Evolutionary conservation across 2,888 invertebrate species (phyloP), one percentile per base, ranked within the genome.

Genomic region (Bombylius discolor): DNA sequence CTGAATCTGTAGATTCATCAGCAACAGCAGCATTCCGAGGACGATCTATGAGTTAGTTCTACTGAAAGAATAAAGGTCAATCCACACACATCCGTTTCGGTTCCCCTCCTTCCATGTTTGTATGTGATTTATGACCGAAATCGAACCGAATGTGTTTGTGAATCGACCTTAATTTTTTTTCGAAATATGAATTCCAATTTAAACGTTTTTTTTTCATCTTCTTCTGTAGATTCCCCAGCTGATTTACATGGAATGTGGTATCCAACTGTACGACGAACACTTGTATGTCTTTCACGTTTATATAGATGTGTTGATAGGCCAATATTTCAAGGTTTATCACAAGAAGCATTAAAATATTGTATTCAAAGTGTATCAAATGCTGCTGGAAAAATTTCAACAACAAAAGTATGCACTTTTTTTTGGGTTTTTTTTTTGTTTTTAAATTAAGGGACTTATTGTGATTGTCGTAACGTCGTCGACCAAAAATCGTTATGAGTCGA

Each of bases 231-330:
- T 68, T 91, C 92, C 0, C 92, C 95, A 0, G 94, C 97, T 0
- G 98, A 99, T 77, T 78, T 98, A 42, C 98, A 98, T 74, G 99
- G 98, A 34, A 95, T 99, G 95, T 99, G 99, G 99, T 99, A 98
- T 74, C 99, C 99, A 0, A 96, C 94, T 0, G 96, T 99, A 0
- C 80, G 98, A 23, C 79, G 99, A 49, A 96, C 98, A 0, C 75
- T 99, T 23, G 92, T 97, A 31, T 97, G 96, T 60, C 77, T 99
- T 5, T 97, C 98, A 0, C 85, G 98, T 59, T 79, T 95, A 0
- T 75, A 74, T 62, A 81, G 96, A 52, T 98, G 97, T 69, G 81
- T 99, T 11, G 98, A 98, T 75, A 84, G 87, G 62, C 86, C 89
- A 52, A 96, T 96, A 33, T 99, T 99, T 75, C 97, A 98, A 77